Conservation (phyloP, 1,140 invertebrate species). For the Antheraea pernyi region DNA sequence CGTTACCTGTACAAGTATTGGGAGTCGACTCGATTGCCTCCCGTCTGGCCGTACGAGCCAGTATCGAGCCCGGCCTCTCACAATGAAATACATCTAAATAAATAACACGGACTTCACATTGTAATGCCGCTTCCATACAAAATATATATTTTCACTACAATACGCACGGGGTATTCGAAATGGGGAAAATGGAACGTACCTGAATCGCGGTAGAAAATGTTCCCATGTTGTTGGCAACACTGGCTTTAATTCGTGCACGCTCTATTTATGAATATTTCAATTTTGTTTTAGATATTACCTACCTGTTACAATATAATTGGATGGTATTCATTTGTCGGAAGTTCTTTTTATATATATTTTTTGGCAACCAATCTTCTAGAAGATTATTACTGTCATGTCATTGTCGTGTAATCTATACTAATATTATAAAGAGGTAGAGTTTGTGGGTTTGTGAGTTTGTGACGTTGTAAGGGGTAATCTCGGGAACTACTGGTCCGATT, state of each 20-base stretch:
- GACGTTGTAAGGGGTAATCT: too few species aligned
- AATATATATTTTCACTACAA: slow-evolving; percentile 58
- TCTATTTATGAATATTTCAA: slow-evolving; percentile 37
- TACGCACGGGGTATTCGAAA: slow-evolving; percentile 26
- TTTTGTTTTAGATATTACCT: slow-evolving; percentile 1
- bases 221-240: slow-evolving; percentile 37
- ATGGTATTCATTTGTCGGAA: too few species aligned
- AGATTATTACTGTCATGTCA: too few species aligned
- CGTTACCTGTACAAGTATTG: slow-evolving; percentile 42
- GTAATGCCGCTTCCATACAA: slow-evolving; percentile 53
- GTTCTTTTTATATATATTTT: too few species aligned
- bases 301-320: neutral
- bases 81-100: slow-evolving; percentile 61
- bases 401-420: too few species aligned
- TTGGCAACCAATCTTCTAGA: too few species aligned
- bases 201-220: slow-evolving; percentile 39
- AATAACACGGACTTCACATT: slow-evolving; percentile 61
- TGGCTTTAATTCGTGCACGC: slow-evolving; percentile 31
- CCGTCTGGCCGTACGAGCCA: slow-evolving; percentile 36
- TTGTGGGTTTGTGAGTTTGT: too few species aligned
- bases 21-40: slow-evolving; percentile 45
- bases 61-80: slow-evolving; percentile 48
- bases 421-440: too few species aligned
- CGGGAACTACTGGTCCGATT: too few species aligned
- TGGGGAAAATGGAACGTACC: slow-evolving; percentile 46